Percentiles rank a stretch among this genome's conserved stretches.
phyloP scores from a whole-genome alignment of 2,888 invertebrate species.

The Lasioglossum figueresi region DNA sequence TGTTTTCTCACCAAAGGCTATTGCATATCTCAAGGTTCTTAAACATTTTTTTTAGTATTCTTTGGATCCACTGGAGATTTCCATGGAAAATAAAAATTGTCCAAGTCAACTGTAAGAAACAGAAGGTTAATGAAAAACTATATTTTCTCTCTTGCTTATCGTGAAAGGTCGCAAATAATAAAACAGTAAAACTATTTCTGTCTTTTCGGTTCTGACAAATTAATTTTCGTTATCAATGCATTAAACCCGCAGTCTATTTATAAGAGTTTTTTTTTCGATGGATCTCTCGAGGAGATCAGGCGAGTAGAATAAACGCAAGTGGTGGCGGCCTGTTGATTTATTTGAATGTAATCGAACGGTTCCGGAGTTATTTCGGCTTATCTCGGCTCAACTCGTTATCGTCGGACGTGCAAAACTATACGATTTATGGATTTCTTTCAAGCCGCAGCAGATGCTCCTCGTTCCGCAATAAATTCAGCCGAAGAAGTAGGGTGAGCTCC shows the following conservation, averaged over 20 bases:
- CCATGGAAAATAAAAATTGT: neutral
- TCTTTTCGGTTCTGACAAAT: neutral
- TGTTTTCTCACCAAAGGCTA: too few species aligned
- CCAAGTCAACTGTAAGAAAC: neutral
- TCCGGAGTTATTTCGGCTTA: conserved; percentile 49
- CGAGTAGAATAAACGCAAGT: neutral
- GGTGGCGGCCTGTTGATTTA: conserved; percentile 29
- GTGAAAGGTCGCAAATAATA: too few species aligned
- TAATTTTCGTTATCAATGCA: neutral
- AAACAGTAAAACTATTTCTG: too few species aligned
- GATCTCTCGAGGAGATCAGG: neutral
- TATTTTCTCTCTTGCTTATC: neutral
- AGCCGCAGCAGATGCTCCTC: conserved; percentile 51
- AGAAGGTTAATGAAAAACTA: neutral
- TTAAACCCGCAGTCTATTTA: neutral
- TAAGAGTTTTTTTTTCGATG: neutral
- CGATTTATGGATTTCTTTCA: conserved; percentile 59
- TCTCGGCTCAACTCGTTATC: conserved; percentile 56
- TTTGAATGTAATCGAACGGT: conserved; percentile 14
- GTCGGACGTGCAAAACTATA: conserved; percentile 47
- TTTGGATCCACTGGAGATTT: too few species aligned
- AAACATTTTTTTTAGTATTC: too few species aligned
- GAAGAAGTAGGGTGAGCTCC: conserved; percentile 33
- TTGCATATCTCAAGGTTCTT: too few species aligned
- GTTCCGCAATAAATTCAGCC: conserved; percentile 52